phyloP scores from a whole-genome alignment of 2,888 invertebrate genomes.

The Mythimna albipuncta region DNA sequence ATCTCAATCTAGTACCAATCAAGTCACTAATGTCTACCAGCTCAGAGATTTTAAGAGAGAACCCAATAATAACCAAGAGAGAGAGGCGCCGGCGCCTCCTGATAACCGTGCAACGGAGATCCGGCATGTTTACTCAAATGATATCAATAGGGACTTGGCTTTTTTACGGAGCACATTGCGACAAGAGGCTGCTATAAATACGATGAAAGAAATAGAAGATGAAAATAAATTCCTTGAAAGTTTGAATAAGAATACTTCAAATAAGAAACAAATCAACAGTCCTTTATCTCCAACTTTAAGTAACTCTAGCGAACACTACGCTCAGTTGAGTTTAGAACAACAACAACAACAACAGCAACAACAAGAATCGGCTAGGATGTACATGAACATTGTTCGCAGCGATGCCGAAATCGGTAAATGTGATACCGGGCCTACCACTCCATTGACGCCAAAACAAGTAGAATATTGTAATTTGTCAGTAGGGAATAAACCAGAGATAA shows the following conservation, averaged over 20 bases:
- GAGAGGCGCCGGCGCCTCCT: conserved; percentile 68
- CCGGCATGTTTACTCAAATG: conserved; percentile 85
- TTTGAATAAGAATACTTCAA: conserved; percentile 75
- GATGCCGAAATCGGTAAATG: conserved; percentile 75
- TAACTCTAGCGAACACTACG: conserved; percentile 87
- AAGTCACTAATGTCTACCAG: conserved; percentile 90
- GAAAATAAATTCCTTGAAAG: conserved; percentile 82
- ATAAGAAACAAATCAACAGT: conserved; percentile 65
- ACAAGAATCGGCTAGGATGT: conserved; percentile 78
- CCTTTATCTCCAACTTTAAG: conserved; percentile 85
- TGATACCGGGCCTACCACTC: conserved; percentile 79
- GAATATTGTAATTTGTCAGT: conserved; percentile 84
- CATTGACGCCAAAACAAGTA: conserved; percentile 82
- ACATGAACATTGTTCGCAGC: conserved; percentile 85
- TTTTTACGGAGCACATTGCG: conserved; percentile 81
- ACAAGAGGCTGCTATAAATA: conserved; percentile 80
- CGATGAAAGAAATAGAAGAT: conserved; percentile 85
- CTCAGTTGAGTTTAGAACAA: conserved; percentile 84
- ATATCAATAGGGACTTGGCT: conserved; percentile 85
- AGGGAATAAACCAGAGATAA: conserved; percentile 78
- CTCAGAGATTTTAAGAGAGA: conserved; percentile 89
- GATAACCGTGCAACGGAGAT: conserved; percentile 69
- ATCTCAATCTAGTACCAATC: conserved; percentile 78
- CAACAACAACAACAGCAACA: conserved; percentile 62
- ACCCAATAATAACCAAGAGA: conserved; percentile 87